Evolutionary conservation across 2,888 invertebrate genomes (phyloP).

Genomic region (Drosophila lacicola): DNA sequence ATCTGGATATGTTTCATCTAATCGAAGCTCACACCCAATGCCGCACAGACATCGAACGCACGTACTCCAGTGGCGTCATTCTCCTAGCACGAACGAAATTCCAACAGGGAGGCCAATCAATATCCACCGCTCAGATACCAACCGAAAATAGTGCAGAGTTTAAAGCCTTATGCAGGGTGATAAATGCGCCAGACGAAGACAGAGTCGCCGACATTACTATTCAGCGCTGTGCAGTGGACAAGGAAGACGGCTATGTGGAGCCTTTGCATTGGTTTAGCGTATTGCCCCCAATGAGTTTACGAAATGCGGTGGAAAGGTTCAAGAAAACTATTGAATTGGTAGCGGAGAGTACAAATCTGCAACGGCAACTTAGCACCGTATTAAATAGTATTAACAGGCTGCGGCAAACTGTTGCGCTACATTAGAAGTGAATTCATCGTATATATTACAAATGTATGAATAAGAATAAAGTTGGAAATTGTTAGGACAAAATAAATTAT

Average conservation of each 20-base stretch:
- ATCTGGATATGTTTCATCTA: slow-evolving; percentile 89
- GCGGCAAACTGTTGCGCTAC: slow-evolving; percentile 17
- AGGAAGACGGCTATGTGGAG: slow-evolving; percentile 85
- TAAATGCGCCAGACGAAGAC: slow-evolving; percentile 84
- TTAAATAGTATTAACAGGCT: slow-evolving; percentile 65
- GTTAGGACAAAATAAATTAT: not conserved
- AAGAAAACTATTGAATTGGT: slow-evolving; percentile 89
- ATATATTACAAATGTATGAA: slow-evolving; percentile 6
- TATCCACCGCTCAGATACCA: slow-evolving; percentile 89
- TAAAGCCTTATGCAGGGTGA: slow-evolving; percentile 84
- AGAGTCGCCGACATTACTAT: slow-evolving; percentile 77
- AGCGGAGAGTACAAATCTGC: slow-evolving; percentile 90
- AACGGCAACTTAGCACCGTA: slow-evolving; percentile 86
- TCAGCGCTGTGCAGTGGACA: slow-evolving; percentile 82
- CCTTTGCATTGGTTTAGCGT: slow-evolving; percentile 95
- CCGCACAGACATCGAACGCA: slow-evolving; percentile 89
- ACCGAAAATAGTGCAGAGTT: slow-evolving; percentile 87
- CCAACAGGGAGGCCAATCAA: slow-evolving; percentile 91
- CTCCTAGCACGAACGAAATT: slow-evolving; percentile 91
- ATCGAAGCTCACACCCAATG: slow-evolving; percentile 90
- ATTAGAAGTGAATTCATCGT: slow-evolving; percentile 9
- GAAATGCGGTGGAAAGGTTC: slow-evolving; percentile 91
- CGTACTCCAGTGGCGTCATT: slow-evolving; percentile 87
- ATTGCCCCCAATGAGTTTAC: slow-evolving; percentile 92
- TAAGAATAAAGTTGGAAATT: slow-evolving; percentile 49